Conservation (phyloP, 2,888 invertebrate genomes). For the Metacarcinus magister region DNA sequence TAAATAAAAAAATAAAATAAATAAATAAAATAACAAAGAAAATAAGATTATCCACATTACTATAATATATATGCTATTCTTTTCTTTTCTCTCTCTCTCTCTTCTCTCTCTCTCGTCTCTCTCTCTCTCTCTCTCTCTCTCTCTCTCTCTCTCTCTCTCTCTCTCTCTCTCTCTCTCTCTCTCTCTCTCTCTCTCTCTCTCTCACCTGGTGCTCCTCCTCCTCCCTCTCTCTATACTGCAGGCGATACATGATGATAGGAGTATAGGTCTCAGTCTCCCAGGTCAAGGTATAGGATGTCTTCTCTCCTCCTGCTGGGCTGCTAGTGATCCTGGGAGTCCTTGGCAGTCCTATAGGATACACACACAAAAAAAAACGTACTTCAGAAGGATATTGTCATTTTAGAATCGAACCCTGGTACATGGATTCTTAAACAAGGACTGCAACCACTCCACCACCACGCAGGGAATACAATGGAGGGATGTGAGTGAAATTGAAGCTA, state of each 20-base stretch:
- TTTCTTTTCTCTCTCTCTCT: not conserved
- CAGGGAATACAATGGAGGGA: too few relatives aligned
- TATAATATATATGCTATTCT: too few relatives aligned
- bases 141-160: slow-evolving; percentile 85
- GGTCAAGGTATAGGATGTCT: slow-evolving; percentile 89
- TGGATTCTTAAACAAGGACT: too few relatives aligned
- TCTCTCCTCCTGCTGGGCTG: slow-evolving; percentile 87
- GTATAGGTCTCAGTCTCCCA: slow-evolving; percentile 89
- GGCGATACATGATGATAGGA: slow-evolving; percentile 89
- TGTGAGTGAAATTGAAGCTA: too few relatives aligned
- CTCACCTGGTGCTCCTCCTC: slow-evolving; percentile 84
- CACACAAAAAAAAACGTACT: too few relatives aligned
- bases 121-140: slow-evolving; percentile 85
- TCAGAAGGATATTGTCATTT: too few relatives aligned
- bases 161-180: slow-evolving; percentile 85
- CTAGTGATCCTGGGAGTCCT: slow-evolving; percentile 84
- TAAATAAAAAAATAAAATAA: too few relatives aligned
- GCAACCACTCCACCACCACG: too few relatives aligned
- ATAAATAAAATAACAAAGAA: too few relatives aligned
- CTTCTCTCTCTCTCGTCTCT: slow-evolving; percentile 86
- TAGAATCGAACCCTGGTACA: too few relatives aligned
- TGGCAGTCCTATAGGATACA: slow-evolving; percentile 62
- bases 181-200: not conserved
- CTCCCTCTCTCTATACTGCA: slow-evolving; percentile 88
- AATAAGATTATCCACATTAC: too few relatives aligned